Evolutionary conservation across 2,797 vertebrate species (phyloP).

Genomic region (Carcharodon carcharias): DNA sequence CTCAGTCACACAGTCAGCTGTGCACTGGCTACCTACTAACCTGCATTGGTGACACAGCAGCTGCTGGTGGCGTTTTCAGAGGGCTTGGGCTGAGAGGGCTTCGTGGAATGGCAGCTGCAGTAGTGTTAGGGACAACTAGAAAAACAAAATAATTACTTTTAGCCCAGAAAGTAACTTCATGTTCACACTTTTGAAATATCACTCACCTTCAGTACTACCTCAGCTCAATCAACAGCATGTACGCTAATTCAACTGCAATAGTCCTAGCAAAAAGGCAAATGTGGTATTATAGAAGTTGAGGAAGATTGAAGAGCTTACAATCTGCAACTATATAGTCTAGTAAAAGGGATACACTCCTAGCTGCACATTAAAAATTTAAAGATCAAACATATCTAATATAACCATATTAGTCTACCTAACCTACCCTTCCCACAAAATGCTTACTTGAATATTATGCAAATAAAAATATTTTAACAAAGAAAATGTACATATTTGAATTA

Average conservation of each 20-base stretch:
- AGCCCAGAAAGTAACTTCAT: not conserved
- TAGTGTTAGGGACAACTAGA: constrained; percentile 30
- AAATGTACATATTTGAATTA: not conserved
- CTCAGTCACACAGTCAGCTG: not conserved
- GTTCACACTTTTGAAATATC: not conserved
- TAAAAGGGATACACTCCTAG: not conserved
- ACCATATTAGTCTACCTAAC: not conserved
- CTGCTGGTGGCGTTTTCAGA: constrained; percentile 90
- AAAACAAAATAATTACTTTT: not conserved
- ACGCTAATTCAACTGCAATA: not conserved
- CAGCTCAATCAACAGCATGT: not conserved
- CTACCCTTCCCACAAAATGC: not conserved
- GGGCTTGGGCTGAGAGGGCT: constrained; percentile 93
- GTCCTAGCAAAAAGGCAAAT: not conserved
- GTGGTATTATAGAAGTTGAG: not conserved
- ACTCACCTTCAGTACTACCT: not conserved
- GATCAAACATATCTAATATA: not conserved
- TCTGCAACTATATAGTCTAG: not conserved
- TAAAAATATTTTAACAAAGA: not conserved
- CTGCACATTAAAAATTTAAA: not conserved
- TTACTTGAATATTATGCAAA: not conserved
- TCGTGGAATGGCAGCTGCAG: constrained; percentile 67
- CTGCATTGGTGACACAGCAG: constrained; percentile 91
- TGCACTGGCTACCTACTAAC: constrained; percentile 50
- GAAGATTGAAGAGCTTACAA: not conserved